These are phyloP conservation scores for Siniperca obscura DNA, from an alignment of 2,797 vertebrate species.

Conservation along the genomic window DNA sequence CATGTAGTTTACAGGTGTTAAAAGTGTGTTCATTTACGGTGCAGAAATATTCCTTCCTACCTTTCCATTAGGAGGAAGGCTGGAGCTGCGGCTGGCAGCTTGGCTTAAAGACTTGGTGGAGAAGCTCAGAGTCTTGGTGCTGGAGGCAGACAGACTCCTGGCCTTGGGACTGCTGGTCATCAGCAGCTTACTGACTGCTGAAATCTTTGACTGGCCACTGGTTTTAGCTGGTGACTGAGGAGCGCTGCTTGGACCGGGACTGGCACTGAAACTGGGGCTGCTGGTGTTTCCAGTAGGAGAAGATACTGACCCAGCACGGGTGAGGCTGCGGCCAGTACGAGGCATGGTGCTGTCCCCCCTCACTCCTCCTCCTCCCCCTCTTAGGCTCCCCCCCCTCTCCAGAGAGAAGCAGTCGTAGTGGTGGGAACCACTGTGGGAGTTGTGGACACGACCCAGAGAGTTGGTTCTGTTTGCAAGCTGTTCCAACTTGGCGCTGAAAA, in stretches of 20 bases:
- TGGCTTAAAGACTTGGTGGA: constrained; percentile 98
- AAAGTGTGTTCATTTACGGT: neutral
- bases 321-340: constrained; percentile 89
- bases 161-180: constrained; percentile 95
- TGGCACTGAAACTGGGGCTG: constrained; percentile 59
- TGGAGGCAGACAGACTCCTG: constrained; percentile 92
- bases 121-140: constrained; percentile 96
- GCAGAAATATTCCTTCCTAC: constrained; percentile 45
- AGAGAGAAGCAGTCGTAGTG: constrained; percentile 95
- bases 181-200: constrained; percentile 96
- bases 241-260: constrained; percentile 72
- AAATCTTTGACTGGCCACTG: constrained; percentile 91
- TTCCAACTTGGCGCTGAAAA: constrained; percentile 96
- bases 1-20: neutral
- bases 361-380: constrained; percentile 83
- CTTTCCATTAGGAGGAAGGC: constrained; percentile 90
- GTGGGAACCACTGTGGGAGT: constrained; percentile 77
- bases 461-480: constrained; percentile 94
- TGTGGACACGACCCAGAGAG: constrained; percentile 90
- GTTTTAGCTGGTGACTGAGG: constrained; percentile 90
- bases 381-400: constrained; percentile 93
- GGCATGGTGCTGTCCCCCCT: constrained; percentile 93
- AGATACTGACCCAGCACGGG: constrained; percentile 86
- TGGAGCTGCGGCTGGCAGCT: constrained; percentile 90
- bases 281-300: constrained; percentile 74